phyloP scores from a whole-genome alignment of 2,113 vertebrate species.

The Tetraodon nigroviridis region DNA sequence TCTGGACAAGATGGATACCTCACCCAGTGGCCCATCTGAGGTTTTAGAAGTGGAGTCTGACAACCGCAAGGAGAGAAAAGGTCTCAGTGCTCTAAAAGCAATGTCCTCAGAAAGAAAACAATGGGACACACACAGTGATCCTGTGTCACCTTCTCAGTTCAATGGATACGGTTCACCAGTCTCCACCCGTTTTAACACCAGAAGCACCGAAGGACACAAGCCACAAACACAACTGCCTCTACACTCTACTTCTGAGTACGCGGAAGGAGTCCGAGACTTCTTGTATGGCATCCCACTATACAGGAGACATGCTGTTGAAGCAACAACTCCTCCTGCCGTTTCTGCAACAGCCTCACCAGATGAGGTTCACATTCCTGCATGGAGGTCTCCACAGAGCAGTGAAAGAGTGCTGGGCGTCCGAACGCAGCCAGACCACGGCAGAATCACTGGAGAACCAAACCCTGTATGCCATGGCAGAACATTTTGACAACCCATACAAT shows the following conservation, averaged over 20 bases:
- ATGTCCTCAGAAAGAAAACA: constrained; percentile 43
- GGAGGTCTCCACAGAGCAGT: constrained; percentile 32
- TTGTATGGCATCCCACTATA: constrained; percentile 23
- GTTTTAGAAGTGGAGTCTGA: background rate
- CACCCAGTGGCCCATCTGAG: constrained; percentile 6
- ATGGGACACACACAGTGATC: constrained; percentile 39
- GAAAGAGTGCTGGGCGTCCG: constrained; percentile 1
- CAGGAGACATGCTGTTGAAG: constrained; percentile 28
- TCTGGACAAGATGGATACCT: constrained; percentile 14
- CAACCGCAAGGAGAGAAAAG: constrained; percentile 25
- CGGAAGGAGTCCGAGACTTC: constrained; percentile 20
- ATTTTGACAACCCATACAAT: constrained; percentile 18
- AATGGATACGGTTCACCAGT: constrained; percentile 8
- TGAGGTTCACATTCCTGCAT: constrained; percentile 13
- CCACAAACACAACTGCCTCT: background rate
- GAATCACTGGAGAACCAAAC: constrained; percentile 55
- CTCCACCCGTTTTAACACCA: background rate
- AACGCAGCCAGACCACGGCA: constrained; percentile 21
- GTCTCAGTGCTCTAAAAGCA: constrained; percentile 53
- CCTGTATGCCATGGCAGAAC: constrained; percentile 16
- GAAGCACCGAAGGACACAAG: constrained; percentile 3
- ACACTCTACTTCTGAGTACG: constrained; percentile 7
- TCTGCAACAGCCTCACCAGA: constrained; percentile 26
- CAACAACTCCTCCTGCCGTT: constrained; percentile 33
- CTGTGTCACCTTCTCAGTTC: background rate